A percentile compares a stretch with the other conserved stretches of the same genome.
Evolutionary conservation across 1,140 invertebrate species (phyloP).

Genomic region (Pygmarrhopalites habei): DNA sequence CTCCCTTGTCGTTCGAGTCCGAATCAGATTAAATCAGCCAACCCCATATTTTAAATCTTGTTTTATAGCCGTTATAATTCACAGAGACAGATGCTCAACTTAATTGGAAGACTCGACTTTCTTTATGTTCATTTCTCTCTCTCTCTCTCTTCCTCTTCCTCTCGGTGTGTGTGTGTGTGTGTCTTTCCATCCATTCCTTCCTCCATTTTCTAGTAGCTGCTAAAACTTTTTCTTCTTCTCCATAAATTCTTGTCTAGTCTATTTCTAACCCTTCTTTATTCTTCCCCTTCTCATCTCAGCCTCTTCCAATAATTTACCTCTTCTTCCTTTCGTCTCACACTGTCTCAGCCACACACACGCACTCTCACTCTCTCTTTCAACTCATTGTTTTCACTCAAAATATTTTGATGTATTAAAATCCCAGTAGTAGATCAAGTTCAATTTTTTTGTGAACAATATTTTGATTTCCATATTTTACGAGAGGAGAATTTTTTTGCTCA

Average conservation of each 20-base stretch:
- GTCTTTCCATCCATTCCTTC: background rate
- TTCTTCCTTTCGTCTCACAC: background rate
- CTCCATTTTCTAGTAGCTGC: background rate
- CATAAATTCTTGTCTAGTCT: constrained; percentile 1
- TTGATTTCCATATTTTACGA: no score
- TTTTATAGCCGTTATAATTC: constrained; percentile 27
- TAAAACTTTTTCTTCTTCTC: background rate
- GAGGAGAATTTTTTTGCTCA: no score
- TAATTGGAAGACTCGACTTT: constrained; percentile 23
- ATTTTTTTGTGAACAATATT: no score
- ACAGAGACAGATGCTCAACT: constrained; percentile 24
- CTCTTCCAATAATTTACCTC: background rate
- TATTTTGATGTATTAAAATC: no score
- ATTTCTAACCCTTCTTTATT: constrained; percentile 5
- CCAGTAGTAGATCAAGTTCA: no score
- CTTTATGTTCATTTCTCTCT: constrained; percentile 2
- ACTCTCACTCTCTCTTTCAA: no score
- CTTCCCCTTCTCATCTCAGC: background rate
- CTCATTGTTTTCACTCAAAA: no score
- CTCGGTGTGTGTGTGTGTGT: background rate
- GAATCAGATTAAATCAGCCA: constrained; percentile 15
- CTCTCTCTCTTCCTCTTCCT: background rate
- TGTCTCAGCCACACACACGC: background rate
- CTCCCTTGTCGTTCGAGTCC: constrained; percentile 11
- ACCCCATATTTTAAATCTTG: constrained; percentile 22